Evolutionary conservation across 2,113 vertebrate genomes (phyloP), one percentile per base, ranked within the genome.

Genomic region (Triplophysa tibetana): DNA sequence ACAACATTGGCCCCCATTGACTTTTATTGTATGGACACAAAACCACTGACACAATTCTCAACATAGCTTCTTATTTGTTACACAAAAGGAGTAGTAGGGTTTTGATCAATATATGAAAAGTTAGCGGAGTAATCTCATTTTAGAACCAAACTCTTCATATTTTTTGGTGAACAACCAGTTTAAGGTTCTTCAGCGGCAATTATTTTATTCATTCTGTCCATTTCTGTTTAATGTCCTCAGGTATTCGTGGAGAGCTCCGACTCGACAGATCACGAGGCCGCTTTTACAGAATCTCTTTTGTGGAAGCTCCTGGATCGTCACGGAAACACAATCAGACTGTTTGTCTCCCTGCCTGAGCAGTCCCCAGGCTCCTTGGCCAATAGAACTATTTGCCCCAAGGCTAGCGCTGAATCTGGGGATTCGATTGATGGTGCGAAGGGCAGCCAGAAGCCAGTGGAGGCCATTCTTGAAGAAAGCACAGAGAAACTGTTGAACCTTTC

Each of bases 251-350:
- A 99, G 89, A 99, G 98, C 90, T 99, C 97, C 0, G 95, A 98
- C 83, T 94, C 94, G 1, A 74, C 88, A 12, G 98, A 99, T 91
- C 92, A 92, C 82, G 95, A 98, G 21, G 85, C 93, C 86, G 80
- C 91, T 0, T 99, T 99, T 82, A 93, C 95, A 1, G 97, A 98
- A 70, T 99, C 97, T 4, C 92, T 95, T 75, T 88, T 99, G 52
- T 99, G 97, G 98, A 98, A 95, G 85, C 94, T 98, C 16, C 78
- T 99, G 89, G 98, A 99, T 90, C 96, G 96, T 23, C 97, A 99
- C 4, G 97, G 96, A 33, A 99, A 99, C 88, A 99, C 97, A 8
- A 99, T 99, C 91, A 92, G 95, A 76, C 93, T 99, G 1, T 93
- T 95, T 82, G 93, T 99, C 77, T 92, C 95, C 0, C 88, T 99